phyloP scores from a whole-genome alignment of 2,113 vertebrate genomes.

The Ovibos moschatus region DNA sequence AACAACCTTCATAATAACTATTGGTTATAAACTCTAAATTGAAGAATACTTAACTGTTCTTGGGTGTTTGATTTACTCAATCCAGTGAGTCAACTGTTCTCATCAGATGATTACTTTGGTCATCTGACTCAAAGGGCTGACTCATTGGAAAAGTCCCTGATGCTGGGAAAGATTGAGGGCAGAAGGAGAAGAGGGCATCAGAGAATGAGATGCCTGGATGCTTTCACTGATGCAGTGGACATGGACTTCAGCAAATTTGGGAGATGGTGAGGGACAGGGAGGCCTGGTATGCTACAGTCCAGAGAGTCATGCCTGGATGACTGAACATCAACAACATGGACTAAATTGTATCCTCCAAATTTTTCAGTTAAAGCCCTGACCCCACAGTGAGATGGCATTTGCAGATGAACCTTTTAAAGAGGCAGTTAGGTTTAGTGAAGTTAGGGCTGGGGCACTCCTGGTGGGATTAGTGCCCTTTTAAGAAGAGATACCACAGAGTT shows the following conservation, averaged over 20 bases:
- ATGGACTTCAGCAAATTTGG: not conserved
- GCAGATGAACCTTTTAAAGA: not conserved
- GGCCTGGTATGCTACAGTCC: not conserved
- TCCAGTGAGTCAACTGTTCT: not conserved
- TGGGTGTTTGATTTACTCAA: not conserved
- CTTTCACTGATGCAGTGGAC: rapidly evolving
- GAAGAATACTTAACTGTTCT: not conserved
- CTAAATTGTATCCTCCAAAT: not conserved
- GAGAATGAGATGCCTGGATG: not conserved
- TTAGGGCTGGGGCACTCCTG: not conserved
- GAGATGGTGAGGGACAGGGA: not conserved
- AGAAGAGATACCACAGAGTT: not conserved
- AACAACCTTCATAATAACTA: not conserved
- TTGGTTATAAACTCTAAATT: not conserved
- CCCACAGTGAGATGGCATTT: not conserved
- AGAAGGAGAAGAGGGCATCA: not conserved
- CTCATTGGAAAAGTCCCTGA: not conserved
- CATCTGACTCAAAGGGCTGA: not conserved
- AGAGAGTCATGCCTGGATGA: not conserved
- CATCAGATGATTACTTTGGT: not conserved
- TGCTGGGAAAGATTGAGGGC: not conserved
- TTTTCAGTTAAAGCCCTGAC: not conserved
- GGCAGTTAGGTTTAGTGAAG: not conserved
- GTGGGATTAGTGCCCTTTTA: not conserved
- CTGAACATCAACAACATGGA: not conserved